phyloP scores from a whole-genome alignment of 2,888 invertebrate genomes.

The Parnassius smintheus region DNA sequence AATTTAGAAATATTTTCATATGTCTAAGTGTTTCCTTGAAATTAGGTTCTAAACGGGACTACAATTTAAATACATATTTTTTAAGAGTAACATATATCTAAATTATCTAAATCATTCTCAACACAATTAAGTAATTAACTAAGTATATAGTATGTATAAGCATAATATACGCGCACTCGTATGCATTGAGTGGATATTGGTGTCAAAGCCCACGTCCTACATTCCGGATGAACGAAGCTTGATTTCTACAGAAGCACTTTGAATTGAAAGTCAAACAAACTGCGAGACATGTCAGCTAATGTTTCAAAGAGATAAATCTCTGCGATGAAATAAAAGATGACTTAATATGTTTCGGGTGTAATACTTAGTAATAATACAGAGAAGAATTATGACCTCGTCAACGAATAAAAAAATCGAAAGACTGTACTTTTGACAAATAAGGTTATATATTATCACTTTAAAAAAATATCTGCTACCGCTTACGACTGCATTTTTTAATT shows the following conservation, averaged over 20 bases:
- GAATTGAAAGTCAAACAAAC: conserved; percentile 14
- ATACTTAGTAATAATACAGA: too few species aligned
- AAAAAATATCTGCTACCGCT: too few species aligned
- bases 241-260: conserved; percentile 18
- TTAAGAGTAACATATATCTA: too few species aligned
- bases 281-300: conserved; percentile 10
- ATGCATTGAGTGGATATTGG: conserved; percentile 6
- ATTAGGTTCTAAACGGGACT: too few species aligned
- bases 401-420: too few species aligned
- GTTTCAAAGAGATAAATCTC: conserved; percentile 11
- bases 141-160: background rate
- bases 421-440: too few species aligned
- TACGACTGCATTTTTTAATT: too few species aligned
- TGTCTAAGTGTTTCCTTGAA: background rate
- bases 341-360: background rate
- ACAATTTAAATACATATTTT: too few species aligned
- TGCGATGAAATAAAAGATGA: conserved; percentile 12
- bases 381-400: too few species aligned
- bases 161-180: background rate
- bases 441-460: too few species aligned
- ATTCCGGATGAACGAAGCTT: conserved; percentile 14
- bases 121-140: too few species aligned
- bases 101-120: too few species aligned
- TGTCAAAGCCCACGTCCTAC: conserved; percentile 24
- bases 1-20: background rate